These are phyloP conservation scores for Drosophila melanosoma DNA, from an alignment of 2,888 invertebrate species.

Conservation along the genomic window DNA sequence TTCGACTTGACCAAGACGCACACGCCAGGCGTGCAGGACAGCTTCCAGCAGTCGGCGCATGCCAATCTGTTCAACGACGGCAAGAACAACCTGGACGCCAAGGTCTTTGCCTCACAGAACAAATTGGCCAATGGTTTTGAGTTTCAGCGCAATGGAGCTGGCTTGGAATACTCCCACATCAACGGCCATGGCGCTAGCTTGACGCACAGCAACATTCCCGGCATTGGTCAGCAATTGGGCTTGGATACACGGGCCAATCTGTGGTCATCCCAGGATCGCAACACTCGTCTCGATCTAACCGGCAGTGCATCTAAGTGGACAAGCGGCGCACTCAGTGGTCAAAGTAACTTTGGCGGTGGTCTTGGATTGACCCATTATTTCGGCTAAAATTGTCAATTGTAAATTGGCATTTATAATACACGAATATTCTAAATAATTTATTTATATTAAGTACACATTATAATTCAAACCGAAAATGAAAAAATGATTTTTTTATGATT, in stretches of 20 bases:
- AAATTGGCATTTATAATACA: not conserved
- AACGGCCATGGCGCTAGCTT: constrained; percentile 77
- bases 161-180: constrained; percentile 74
- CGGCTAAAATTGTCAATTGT: constrained; percentile 44
- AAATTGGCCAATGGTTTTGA: constrained; percentile 80
- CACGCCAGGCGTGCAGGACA: constrained; percentile 67
- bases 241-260: constrained; percentile 56
- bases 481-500: not conserved
- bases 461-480: not conserved
- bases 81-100: constrained; percentile 73
- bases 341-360: constrained; percentile 63
- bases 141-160: constrained; percentile 80
- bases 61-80: constrained; percentile 78
- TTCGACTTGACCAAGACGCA: constrained; percentile 65
- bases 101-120: constrained; percentile 79
- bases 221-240: constrained; percentile 73
- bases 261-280: constrained; percentile 58
- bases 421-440: constrained; percentile 30
- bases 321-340: constrained; percentile 52
- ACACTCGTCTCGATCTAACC: constrained; percentile 55
- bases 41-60: constrained; percentile 63
- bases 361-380: constrained; percentile 74
- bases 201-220: constrained; percentile 76
- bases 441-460: constrained; percentile 21
- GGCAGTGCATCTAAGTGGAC: constrained; percentile 56